Evolutionary conservation across 2,888 invertebrate species (phyloP), one percentile per base, ranked within the genome.

Genomic region (Prostheceraeus crozeri): DNA sequence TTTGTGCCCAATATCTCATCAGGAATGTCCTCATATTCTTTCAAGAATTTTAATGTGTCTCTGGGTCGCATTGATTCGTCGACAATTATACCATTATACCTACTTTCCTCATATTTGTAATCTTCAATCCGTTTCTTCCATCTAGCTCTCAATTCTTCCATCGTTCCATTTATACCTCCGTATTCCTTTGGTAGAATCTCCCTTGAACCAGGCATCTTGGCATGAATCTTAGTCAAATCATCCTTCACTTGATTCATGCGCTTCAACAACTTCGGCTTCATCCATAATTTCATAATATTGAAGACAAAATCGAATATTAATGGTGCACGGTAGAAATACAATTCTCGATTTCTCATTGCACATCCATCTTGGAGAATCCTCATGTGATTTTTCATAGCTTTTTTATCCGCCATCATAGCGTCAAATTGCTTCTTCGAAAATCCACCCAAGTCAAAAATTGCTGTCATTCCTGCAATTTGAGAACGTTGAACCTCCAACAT

Each of bases 331-430:
- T 86, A 74, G 61, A 84, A 77, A 70, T 86, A 84, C 35, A 85
- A 81, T 69, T 83, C 83, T 73, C 86, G 86, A 76, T 87, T 86
- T 14, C 86, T 80, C 80, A 86, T 82, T 4, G 87, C 87, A 62
- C 84, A 65, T 0, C 86, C 85, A 61, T 83, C 82, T 72, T 84
- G 81, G 25, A 79, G 78, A 57, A 65, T 28, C 14, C 53, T n/a
- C 53, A 53, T 53, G n/a, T 16, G 27, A 2, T 28, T 57, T 0
- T 77, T 75, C 14, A 80, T 77, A 31, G 79, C 75, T 67, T 83
- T 83, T 67, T 82, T 82, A 0, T 82, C 81, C 72, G 81, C 79
- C 67, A 82, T 81, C 35, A 80, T 77, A 14, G 82, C 71, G 63
- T 83, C 81, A n/a, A n/a, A n/a, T n/a, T n/a, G n/a, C 14, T 73